Evolutionary conservation across 2,888 invertebrate species (phyloP).

Genomic region (Tortricodes alternella): DNA sequence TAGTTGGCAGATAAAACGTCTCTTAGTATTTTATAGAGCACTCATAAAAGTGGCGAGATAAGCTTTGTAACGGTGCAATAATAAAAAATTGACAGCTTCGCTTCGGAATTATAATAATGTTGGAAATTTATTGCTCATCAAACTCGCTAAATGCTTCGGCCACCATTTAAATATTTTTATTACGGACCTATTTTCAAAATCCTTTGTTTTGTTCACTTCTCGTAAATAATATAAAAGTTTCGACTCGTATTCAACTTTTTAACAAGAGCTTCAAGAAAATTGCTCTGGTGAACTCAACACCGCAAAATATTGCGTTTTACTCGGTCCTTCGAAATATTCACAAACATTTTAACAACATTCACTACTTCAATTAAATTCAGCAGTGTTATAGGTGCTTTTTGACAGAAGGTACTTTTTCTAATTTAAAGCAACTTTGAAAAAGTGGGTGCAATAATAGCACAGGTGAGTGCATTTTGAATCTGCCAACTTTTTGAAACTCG

Average conservation of each 20-base stretch:
- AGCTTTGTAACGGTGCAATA: conserved; percentile 50
- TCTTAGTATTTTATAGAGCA: conserved; percentile 74
- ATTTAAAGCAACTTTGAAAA: too few relatives aligned
- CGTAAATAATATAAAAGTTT: too few relatives aligned
- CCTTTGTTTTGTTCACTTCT: too few relatives aligned
- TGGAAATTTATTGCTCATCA: neutral
- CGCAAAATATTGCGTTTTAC: neutral
- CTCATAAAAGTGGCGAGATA: conserved; percentile 68
- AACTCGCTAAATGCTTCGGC: conserved; percentile 12
- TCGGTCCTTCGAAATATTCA: neutral
- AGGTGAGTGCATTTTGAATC: neutral
- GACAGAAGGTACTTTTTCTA: too few relatives aligned
- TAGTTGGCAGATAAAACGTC: conserved; percentile 69
- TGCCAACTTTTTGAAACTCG: conserved; percentile 24
- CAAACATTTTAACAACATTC: too few relatives aligned
- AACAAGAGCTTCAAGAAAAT: too few relatives aligned
- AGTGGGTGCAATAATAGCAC: neutral
- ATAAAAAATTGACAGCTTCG: conserved; percentile 63
- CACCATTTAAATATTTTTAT: neutral
- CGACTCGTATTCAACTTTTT: too few relatives aligned
- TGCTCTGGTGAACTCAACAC: too few relatives aligned
- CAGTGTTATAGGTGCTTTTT: too few relatives aligned
- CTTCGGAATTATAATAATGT: conserved; percentile 11
- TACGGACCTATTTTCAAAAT: neutral
- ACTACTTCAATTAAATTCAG: too few relatives aligned